phyloP scores from a whole-genome alignment of 2,797 vertebrate genomes.

The Tangara arthus region DNA sequence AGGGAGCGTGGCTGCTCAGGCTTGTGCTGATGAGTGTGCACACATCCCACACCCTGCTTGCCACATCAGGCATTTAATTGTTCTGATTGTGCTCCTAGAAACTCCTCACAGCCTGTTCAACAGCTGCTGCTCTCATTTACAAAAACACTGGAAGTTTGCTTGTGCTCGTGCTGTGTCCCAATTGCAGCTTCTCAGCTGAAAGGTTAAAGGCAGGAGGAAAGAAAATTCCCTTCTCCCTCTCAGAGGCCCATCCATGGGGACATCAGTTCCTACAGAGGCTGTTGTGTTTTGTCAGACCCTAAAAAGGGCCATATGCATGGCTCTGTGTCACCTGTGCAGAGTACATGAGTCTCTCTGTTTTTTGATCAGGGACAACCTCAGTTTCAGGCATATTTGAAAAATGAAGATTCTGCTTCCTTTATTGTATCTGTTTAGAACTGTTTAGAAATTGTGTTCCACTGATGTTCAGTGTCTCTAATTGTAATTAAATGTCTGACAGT shows the following conservation, averaged over 20 bases:
- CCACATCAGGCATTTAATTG: neutral
- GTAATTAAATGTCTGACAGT: neutral
- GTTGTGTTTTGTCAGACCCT: neutral
- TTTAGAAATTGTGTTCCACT: neutral
- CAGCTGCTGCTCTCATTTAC: neutral
- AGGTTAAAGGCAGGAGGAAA: neutral
- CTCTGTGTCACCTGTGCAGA: neutral
- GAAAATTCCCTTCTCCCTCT: neutral
- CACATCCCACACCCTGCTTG: neutral
- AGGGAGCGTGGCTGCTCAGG: neutral
- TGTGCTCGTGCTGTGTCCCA: neutral
- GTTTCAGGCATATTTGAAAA: neutral
- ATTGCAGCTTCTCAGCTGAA: neutral
- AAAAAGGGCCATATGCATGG: fast-evolving
- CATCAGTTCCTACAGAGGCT: neutral
- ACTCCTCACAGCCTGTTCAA: neutral
- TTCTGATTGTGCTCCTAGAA: neutral
- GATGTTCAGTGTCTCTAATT: neutral
- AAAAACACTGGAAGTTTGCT: neutral
- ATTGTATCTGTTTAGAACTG: neutral
- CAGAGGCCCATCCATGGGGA: neutral
- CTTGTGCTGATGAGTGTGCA: neutral
- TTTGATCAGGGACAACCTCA: neutral
- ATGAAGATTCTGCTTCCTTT: neutral
- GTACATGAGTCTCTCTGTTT: neutral